phyloP scores from a whole-genome alignment of 1,140 invertebrate genomes.

The Oryctes rhinoceros region DNA sequence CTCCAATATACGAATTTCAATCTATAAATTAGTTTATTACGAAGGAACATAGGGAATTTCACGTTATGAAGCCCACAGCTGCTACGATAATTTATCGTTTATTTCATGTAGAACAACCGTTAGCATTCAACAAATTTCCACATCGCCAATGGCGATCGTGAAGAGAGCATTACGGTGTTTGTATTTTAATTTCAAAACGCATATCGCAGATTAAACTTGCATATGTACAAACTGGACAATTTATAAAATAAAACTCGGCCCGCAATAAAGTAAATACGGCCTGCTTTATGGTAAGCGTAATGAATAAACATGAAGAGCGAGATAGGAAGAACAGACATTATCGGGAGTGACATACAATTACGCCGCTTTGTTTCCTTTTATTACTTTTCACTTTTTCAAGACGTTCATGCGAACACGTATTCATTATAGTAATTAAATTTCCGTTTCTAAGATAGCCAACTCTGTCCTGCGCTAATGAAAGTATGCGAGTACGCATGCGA shows the following conservation, averaged over 20 bases:
- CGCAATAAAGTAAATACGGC: not conserved
- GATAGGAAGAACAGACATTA: not conserved
- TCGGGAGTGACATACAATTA: constrained; percentile 4
- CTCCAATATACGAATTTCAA: not conserved
- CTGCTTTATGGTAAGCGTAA: not conserved
- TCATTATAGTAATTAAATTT: not conserved
- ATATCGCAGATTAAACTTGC: not conserved
- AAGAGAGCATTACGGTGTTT: not conserved
- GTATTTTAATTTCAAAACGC: constrained; percentile 8
- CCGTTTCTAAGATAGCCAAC: not conserved
- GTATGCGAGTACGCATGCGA: not conserved
- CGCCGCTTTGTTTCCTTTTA: not conserved
- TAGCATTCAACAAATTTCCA: constrained; percentile 1
- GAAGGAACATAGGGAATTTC: not conserved
- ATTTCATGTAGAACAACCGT: constrained; percentile 14
- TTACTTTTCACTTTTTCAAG: not conserved
- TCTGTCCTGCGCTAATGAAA: not conserved
- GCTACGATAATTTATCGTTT: constrained; percentile 6
- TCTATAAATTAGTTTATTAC: not conserved
- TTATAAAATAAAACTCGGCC: not conserved
- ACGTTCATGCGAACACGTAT: not conserved
- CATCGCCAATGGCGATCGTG: not conserved
- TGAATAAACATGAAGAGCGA: not conserved
- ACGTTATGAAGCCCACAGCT: not conserved
- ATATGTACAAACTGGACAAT: not conserved